A percentile compares a stretch with the other conserved stretches of the same genome.
Conservation (phyloP, 2,888 invertebrate species). For the Andrena flavipes region DNA sequence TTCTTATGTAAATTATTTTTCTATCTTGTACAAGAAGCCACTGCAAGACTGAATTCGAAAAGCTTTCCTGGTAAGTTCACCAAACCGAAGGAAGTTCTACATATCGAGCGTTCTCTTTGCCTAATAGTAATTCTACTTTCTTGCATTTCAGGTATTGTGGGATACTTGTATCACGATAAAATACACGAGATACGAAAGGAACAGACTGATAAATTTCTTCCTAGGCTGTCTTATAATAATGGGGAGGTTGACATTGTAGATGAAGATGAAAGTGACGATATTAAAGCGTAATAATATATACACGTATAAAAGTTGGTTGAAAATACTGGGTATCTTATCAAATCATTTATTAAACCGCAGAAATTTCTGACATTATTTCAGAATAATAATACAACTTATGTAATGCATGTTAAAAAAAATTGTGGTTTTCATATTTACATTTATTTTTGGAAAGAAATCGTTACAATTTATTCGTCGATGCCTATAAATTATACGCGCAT, state of each 20-base stretch:
- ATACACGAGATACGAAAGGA: slow-evolving; percentile 58
- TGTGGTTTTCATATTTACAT: slow-evolving; percentile 24
- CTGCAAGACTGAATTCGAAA: neutral
- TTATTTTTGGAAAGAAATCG: slow-evolving; percentile 49
- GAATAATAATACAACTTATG: neutral
- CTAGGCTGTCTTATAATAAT: slow-evolving; percentile 70
- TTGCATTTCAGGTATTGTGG: slow-evolving; percentile 70
- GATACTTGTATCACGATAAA: slow-evolving; percentile 67
- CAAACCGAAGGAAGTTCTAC: neutral
- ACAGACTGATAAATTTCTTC: slow-evolving; percentile 69
- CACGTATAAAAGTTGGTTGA: neutral
- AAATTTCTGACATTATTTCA: neutral
- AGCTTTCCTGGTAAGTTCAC: slow-evolving; percentile 46
- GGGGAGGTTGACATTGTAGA: slow-evolving; percentile 46
- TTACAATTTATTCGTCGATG: slow-evolving; percentile 45
- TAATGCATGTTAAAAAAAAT: neutral
- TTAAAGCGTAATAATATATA: neutral
- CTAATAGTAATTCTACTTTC: neutral
- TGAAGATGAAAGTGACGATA: slow-evolving; percentile 7
- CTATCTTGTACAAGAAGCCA: slow-evolving; percentile 51
- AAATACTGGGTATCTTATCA: neutral
- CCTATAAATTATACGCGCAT: slow-evolving; percentile 35
- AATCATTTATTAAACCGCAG: slow-evolving; percentile 7
- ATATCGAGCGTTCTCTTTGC: neutral
- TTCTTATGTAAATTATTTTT: slow-evolving; percentile 70